Percentiles rank a stretch among this genome's conserved stretches.
Conservation (phyloP, 2,888 invertebrate species). For the Mythimna vitellina region DNA sequence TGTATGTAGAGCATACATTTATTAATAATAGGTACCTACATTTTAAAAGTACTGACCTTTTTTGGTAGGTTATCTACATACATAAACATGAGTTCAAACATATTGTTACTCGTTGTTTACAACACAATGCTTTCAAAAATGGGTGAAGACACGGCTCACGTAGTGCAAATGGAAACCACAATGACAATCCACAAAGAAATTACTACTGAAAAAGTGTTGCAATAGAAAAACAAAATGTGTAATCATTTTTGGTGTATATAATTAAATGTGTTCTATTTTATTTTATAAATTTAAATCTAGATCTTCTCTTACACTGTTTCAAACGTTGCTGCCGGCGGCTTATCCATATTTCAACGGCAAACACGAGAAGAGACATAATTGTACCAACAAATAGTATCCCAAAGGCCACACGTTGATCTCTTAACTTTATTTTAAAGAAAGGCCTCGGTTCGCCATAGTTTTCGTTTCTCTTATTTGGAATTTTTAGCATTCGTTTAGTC, state of each 20-base stretch:
- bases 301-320: neutral
- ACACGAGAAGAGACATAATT: slow-evolving; percentile 60
- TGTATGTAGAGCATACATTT: slow-evolving; percentile 9
- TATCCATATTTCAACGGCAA: slow-evolving; percentile 68
- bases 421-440: slow-evolving; percentile 59
- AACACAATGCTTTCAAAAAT: neutral
- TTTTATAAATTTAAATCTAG: neutral
- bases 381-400: slow-evolving; percentile 67
- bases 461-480: slow-evolving; percentile 48
- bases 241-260: too few species aligned
- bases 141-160: neutral
- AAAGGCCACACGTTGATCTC: slow-evolving; percentile 68
- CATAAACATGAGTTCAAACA: neutral
- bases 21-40: neutral
- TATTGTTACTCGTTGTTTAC: too few species aligned
- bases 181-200: neutral
- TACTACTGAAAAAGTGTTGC: neutral
- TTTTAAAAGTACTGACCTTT: neutral
- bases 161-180: neutral
- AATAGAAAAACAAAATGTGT: neutral
- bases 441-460: slow-evolving; percentile 64
- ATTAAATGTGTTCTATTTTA: too few species aligned
- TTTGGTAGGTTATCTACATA: too few species aligned
- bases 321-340: slow-evolving; percentile 19
- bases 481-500: slow-evolving; percentile 68